Base-by-base conservation (phyloP, 2,113 vertebrate species). In the Colinus virginianus region DNA sequence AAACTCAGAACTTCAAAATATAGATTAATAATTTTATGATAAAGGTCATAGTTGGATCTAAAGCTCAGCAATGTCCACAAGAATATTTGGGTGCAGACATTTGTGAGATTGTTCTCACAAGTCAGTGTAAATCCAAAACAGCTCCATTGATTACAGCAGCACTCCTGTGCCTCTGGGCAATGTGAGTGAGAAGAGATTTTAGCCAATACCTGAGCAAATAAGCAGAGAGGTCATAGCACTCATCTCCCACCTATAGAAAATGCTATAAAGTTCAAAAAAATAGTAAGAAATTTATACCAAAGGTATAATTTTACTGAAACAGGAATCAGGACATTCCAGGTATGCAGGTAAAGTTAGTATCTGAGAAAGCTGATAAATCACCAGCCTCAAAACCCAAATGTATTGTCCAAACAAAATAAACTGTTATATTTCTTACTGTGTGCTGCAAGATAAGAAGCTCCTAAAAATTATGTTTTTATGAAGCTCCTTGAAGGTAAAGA, bases 201-300 rank as follows among this genome's bases (percentile, higher is more conserved):
- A 79, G 56, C 56, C 87, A 91, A 76, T 93, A 88, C 45, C 49
- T 68, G 82, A 90, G 59, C 75, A 92, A 87, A 85, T 93, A 90
- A 88, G 78, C 59, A 72, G 40, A 84, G 49, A 89, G 76, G 84
- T 90, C 84, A 80, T 34, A 92, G 84, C 75, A 90, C 28, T 96
- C 91, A 89, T 90, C 78, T 96, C 72, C 55, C 87, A 93, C 69
- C 84, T 81, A 59, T 23, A 94, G 78, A 87, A 92, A 90, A 89
- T 68, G 88, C 80, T 85, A 88, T 92, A 78, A 94, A 91, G 78
- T 83, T 92, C 66, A 86, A 75, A 96, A 75, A 96, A 90, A 86
- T 78, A 92, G 84, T 72, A 87, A 84, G 67, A 92, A 93, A 95
- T 96, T 96, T 92, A 90, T 93, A 92, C 88, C 70, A 78, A 90